Evolutionary conservation across 2,797 vertebrate species (phyloP).

Genomic region (Gymnopithys bicolor): DNA sequence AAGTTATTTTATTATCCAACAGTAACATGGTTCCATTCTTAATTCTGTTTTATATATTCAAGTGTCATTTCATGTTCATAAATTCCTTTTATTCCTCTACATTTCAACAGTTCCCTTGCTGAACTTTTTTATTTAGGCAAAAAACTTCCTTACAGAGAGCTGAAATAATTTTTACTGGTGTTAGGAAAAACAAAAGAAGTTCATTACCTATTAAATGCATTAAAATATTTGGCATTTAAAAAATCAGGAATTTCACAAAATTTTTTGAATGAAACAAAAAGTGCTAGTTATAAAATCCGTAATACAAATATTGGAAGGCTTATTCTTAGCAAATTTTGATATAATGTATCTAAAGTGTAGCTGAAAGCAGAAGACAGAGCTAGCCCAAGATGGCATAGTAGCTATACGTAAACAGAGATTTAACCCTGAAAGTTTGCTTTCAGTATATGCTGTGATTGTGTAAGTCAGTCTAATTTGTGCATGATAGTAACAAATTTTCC

Average conservation of each 20-base stretch:
- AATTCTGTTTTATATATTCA: background rate
- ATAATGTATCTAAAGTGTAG: background rate
- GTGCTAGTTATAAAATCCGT: background rate
- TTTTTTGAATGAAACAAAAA: background rate
- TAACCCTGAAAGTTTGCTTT: background rate
- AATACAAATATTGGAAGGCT: background rate
- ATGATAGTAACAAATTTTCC: background rate
- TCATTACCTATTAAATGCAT: background rate
- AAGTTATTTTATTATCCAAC: background rate
- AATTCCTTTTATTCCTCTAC: background rate
- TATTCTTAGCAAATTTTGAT: background rate
- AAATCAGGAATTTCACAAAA: background rate
- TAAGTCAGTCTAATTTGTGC: background rate
- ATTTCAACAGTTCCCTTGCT: background rate
- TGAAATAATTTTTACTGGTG: background rate
- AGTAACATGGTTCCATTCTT: accelerated
- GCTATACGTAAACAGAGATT: background rate
- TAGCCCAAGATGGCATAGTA: background rate
- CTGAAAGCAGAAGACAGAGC: background rate
- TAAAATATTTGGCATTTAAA: background rate
- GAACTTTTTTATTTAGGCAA: background rate
- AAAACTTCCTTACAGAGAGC: background rate
- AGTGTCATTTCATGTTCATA: background rate
- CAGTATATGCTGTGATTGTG: background rate
- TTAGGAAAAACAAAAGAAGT: background rate